Conservation (phyloP, 2,888 invertebrate species). For the Synergus gifuensis region DNA sequence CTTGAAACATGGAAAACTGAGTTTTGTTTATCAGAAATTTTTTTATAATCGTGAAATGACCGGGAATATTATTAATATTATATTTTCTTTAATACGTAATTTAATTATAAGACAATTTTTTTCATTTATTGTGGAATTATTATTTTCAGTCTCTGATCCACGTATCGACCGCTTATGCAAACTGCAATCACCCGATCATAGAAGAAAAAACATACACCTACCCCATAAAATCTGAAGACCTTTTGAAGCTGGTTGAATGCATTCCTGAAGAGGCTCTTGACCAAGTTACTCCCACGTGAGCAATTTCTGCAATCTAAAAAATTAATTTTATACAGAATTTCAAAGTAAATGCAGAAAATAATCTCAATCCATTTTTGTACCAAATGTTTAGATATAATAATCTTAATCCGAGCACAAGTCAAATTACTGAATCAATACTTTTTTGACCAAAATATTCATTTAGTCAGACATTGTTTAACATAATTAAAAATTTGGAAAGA, state of each 20-base stretch:
- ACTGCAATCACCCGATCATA: constrained; percentile 80
- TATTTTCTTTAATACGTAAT: too few species aligned
- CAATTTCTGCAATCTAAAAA: constrained; percentile 43
- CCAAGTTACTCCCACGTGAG: constrained; percentile 80
- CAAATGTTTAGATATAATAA: too few species aligned
- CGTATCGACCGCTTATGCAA: constrained; percentile 77
- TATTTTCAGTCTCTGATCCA: constrained; percentile 74
- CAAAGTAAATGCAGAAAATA: constrained; percentile 10
- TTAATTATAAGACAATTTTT: too few species aligned
- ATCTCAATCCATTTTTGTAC: too few species aligned
- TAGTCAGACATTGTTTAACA: too few species aligned
- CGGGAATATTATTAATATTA: too few species aligned
- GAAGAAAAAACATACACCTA: constrained; percentile 85
- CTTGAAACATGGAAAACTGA: not conserved
- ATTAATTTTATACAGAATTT: not conserved
- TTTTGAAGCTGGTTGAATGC: constrained; percentile 78
- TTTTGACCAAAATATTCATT: too few species aligned
- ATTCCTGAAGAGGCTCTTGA: constrained; percentile 79
- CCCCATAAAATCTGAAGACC: constrained; percentile 79
- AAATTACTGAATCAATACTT: too few species aligned
- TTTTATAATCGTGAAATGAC: not conserved
- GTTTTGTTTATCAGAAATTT: not conserved
- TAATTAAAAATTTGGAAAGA: not conserved
- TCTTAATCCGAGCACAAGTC: too few species aligned
- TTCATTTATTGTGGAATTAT: not conserved